A percentile compares a stretch with the other conserved stretches of the same genome.
Conservation (phyloP, 2,888 invertebrate genomes). For the Plebejus argus region DNA sequence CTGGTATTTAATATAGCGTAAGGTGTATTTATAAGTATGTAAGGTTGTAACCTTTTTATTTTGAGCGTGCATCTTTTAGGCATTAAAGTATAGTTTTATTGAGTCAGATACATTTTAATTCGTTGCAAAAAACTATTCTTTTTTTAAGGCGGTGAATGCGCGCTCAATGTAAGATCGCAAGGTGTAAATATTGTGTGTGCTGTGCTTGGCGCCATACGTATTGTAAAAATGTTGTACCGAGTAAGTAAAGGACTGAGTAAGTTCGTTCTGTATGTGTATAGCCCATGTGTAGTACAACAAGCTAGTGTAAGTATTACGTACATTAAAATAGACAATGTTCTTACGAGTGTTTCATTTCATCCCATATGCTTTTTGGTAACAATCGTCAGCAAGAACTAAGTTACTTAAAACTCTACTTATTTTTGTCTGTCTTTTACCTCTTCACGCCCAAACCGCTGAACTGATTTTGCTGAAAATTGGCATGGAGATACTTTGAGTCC, state of each 20-base stretch:
- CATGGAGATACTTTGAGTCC: too few relatives aligned
- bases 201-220: conserved; percentile 34
- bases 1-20: neutral
- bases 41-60: neutral
- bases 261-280: conserved; percentile 55
- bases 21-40: neutral
- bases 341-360: conserved; percentile 58
- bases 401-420: too few relatives aligned
- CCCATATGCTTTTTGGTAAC: neutral
- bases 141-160: neutral
- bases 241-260: conserved; percentile 63
- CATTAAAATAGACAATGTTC: conserved; percentile 79
- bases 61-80: conserved; percentile 2
- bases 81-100: neutral
- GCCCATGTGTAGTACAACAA: conserved; percentile 58
- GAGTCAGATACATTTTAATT: neutral
- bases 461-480: too few relatives aligned
- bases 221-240: conserved; percentile 32
- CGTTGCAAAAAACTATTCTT: neutral
- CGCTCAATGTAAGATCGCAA: conserved; percentile 12
- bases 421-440: too few relatives aligned
- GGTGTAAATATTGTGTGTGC: conserved; percentile 21
- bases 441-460: too few relatives aligned
- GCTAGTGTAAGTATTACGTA: conserved; percentile 69
- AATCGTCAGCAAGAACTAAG: neutral